These are phyloP conservation scores for Dicranocentrus wangi DNA, from an alignment of 2,888 invertebrate species.

Conservation along the genomic window DNA sequence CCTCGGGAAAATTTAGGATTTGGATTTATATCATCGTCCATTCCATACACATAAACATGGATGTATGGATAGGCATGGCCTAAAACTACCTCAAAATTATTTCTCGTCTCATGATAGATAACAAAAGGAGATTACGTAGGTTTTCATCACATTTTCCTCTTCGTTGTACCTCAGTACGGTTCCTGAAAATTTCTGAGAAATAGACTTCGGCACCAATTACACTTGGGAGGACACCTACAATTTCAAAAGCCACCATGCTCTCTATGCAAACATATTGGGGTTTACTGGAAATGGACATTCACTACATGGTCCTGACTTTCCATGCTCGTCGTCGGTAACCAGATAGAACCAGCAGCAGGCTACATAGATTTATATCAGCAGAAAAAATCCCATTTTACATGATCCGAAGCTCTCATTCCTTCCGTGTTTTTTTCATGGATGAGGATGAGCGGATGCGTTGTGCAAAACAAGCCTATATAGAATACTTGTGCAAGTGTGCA, in stretches of 20 bases:
- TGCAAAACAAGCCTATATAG: background rate
- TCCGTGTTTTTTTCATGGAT: conserved; percentile 49
- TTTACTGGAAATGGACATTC: background rate
- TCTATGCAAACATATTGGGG: background rate
- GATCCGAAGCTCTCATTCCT: conserved; percentile 5
- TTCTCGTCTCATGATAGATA: background rate
- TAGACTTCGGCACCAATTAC: conserved; percentile 28
- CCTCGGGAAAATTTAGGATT: conserved; percentile 52
- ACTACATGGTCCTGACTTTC: background rate
- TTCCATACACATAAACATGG: background rate
- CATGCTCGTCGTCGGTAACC: too few relatives aligned
- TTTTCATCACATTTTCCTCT: too few relatives aligned
- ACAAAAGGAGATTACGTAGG: background rate
- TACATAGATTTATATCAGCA: background rate
- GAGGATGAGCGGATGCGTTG: conserved; percentile 2
- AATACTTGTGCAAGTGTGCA: background rate
- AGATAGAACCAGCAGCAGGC: background rate
- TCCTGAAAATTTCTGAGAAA: conserved; percentile 43
- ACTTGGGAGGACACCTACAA: conserved; percentile 19
- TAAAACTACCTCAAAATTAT: background rate
- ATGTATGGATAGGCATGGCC: background rate
- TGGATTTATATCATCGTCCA: conserved; percentile 17
- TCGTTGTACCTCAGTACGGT: too few relatives aligned
- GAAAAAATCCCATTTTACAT: too few relatives aligned
- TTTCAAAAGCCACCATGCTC: conserved; percentile 10